phyloP scores from a whole-genome alignment of 2,797 vertebrate genomes.

The Crocidura indochinensis region DNA sequence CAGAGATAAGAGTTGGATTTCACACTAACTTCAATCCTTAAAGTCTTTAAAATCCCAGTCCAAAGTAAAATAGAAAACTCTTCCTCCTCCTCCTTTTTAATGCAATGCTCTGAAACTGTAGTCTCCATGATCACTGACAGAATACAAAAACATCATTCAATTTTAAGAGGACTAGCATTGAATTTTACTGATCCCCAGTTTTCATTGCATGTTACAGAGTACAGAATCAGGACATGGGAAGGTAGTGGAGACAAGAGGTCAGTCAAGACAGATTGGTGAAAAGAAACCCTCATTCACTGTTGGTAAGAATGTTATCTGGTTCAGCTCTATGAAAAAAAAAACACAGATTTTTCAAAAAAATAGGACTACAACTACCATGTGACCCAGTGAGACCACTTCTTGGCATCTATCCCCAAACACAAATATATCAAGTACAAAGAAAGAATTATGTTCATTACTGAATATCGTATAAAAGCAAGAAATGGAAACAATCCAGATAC shows the following conservation, averaged over 20 bases:
- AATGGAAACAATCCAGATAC: too few species aligned
- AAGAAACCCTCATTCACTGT: too few species aligned
- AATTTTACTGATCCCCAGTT: not conserved
- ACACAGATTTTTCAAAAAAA: too few species aligned
- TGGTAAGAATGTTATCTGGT: too few species aligned
- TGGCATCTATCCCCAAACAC: too few species aligned
- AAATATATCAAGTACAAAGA: too few species aligned
- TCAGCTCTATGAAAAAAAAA: too few species aligned
- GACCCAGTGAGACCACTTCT: too few species aligned
- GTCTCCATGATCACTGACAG: not conserved
- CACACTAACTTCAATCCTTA: slow-evolving; percentile 63
- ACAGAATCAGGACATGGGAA: not conserved
- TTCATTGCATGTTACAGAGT: not conserved
- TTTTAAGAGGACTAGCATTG: not conserved
- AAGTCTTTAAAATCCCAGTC: slow-evolving; percentile 47
- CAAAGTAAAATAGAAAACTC: not conserved
- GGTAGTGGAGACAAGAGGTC: accelerated
- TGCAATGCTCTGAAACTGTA: not conserved
- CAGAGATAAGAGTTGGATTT: not conserved
- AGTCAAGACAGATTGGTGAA: not conserved
- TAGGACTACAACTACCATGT: too few species aligned
- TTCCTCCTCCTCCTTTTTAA: not conserved
- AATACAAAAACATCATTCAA: not conserved
- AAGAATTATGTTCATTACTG: too few species aligned
- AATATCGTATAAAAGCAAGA: too few species aligned